These are phyloP conservation scores for Aradophagus sp. DNA, from an alignment of 1,140 invertebrate genomes.

Conservation along the genomic window DNA sequence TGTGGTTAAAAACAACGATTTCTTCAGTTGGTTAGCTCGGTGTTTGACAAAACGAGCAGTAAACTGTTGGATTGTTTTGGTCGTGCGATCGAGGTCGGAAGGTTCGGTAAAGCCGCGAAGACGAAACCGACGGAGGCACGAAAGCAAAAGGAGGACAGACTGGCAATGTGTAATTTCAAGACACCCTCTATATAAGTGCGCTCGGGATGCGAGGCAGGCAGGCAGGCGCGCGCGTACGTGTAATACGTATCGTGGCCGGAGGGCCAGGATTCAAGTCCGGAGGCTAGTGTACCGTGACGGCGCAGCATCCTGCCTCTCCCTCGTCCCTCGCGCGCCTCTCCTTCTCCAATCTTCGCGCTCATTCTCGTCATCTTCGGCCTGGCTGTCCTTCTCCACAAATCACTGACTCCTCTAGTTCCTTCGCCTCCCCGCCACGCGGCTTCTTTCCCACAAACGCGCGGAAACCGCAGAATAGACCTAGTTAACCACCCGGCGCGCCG, in stretches of 20 bases:
- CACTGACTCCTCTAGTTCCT: conserved; percentile 40
- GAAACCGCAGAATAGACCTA: conserved; percentile 65
- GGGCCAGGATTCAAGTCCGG: conserved; percentile 69
- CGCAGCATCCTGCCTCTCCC: conserved; percentile 62
- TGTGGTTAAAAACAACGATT: too few species aligned
- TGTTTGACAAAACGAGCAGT: too few species aligned
- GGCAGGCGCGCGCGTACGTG: conserved; percentile 14
- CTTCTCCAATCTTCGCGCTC: conserved; percentile 56
- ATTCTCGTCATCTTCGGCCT: conserved; percentile 55
- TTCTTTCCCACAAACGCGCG: conserved; percentile 56
- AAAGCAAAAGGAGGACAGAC: conserved; percentile 38
- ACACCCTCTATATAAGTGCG: conserved; percentile 48
- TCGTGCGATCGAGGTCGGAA: too few species aligned
- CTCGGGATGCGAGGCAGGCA: conserved; percentile 15
- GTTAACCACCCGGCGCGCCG: conserved; percentile 59
- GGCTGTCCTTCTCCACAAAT: conserved; percentile 47
- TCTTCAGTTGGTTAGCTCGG: too few species aligned
- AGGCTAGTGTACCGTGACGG: conserved; percentile 71
- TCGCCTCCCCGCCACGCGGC: conserved; percentile 18
- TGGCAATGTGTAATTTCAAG: conserved; percentile 49
- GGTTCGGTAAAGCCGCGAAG: too few species aligned
- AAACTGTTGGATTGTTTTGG: too few species aligned
- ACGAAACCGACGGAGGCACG: conserved; percentile 43
- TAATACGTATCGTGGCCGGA: conserved; percentile 61
- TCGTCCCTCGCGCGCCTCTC: conserved; percentile 36